Conservation (phyloP, 2,113 vertebrate species). For the Atlantisia rogersi region DNA sequence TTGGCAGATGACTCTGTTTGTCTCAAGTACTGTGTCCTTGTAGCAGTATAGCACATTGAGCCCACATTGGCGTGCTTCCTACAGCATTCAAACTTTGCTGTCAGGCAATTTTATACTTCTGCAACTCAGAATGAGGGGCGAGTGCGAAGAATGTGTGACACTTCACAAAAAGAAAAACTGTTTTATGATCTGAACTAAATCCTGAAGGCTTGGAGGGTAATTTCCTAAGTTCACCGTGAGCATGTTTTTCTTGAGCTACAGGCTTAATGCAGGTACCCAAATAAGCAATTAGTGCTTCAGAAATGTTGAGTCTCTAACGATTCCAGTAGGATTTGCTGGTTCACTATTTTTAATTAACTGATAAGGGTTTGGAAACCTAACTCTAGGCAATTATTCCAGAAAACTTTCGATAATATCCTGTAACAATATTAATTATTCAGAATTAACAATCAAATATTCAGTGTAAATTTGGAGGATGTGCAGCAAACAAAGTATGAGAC, state of each 20-base stretch:
- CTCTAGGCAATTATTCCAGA: not conserved
- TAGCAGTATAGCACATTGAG: not conserved
- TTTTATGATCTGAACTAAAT: not conserved
- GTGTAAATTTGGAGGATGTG: not conserved
- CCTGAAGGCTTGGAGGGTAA: not conserved
- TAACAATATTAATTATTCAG: conserved; percentile 10
- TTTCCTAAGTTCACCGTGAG: not conserved
- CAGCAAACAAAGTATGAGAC: not conserved
- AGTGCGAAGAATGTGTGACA: not conserved
- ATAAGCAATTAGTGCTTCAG: not conserved
- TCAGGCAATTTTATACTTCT: not conserved
- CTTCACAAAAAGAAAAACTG: not conserved
- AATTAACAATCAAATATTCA: not conserved
- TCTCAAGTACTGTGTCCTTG: not conserved
- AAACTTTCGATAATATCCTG: not conserved
- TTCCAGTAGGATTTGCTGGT: not conserved
- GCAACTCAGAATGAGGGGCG: not conserved
- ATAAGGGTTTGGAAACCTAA: not conserved
- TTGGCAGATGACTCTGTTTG: not conserved
- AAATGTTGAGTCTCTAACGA: not conserved
- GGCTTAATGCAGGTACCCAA: not conserved
- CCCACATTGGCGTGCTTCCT: accelerated
- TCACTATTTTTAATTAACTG: conserved; percentile 14
- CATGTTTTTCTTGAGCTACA: not conserved
- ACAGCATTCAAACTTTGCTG: accelerated